Evolutionary conservation across 2,113 vertebrate species (phyloP).

Genomic region (Cyrtonyx montezumae): DNA sequence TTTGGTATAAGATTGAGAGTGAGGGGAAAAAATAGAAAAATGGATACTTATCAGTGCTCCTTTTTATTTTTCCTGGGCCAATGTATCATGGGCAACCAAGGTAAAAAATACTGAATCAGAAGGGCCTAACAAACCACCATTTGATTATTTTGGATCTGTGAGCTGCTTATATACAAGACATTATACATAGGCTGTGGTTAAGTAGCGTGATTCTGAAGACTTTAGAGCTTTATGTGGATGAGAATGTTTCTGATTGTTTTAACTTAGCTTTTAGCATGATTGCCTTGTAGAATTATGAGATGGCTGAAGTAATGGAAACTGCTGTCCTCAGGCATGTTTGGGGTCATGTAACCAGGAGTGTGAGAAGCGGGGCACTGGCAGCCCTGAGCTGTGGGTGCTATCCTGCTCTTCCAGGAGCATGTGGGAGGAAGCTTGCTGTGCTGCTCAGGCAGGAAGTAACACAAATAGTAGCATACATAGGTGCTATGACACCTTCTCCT

Average conservation of each 20-base stretch:
- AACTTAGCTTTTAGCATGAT: background rate
- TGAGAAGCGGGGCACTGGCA: background rate
- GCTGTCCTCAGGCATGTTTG: background rate
- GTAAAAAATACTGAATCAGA: background rate
- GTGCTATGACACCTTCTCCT: background rate
- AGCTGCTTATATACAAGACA: background rate
- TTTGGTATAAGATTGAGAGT: slow-evolving; percentile 54
- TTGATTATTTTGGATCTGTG: background rate
- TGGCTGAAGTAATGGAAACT: background rate
- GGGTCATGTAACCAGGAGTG: background rate
- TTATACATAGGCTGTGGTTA: background rate
- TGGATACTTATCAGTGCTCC: slow-evolving; percentile 30
- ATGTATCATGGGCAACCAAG: background rate
- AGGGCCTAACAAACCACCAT: background rate
- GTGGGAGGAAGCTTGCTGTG: background rate
- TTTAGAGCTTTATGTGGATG: background rate
- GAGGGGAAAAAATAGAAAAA: slow-evolving; percentile 26
- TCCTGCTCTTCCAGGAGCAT: background rate
- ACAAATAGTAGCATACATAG: background rate
- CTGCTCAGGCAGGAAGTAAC: background rate
- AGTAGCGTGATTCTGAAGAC: background rate
- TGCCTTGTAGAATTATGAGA: background rate
- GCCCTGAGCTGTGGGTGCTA: background rate
- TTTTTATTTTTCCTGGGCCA: slow-evolving; percentile 28
- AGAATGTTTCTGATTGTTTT: background rate